Evolutionary conservation across 2,888 invertebrate species (phyloP), one percentile per base, ranked within the genome.

Genomic region (Phyto melanocephala): DNA sequence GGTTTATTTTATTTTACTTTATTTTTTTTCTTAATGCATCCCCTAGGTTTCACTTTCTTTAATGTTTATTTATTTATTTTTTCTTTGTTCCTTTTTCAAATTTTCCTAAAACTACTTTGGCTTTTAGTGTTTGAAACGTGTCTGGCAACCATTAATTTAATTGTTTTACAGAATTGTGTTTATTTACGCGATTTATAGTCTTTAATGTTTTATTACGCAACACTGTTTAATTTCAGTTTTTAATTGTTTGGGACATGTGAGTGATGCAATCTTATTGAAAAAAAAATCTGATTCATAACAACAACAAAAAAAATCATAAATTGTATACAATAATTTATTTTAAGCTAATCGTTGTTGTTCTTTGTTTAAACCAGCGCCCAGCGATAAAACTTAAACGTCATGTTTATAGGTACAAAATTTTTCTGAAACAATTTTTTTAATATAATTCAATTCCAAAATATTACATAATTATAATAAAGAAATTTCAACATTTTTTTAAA

Each of bases 141-240:
- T 63, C 68, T 76, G 68, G 76, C 58, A 75, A 67, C 76, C 70
- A 81, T 81, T 81, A 72, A 80, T 70, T 77, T 74, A 81, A 81
- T 80, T 84, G 79, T 68, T 79, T 20, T 54, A 50, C 45, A 56
- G 54, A 65, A 70, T 78, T 67, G 45, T 81, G 45, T 72, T 74
- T 52, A 45, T 47, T 67, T 50, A 47, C 60, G 45, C 24, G 52
- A 35, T 80, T 74, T 58, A 72, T 50, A 22, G 7, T 50, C 1
- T 33, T 50, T 67, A 67, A 60, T 58, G 56, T 42, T 54, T 74
- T 72, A 52, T 72, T 72, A 60, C 22, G 15, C 20, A 72, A 58
- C 42, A 71, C 63, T 71, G 52, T 8, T 28, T 5, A 28, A 6
- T 28, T 28, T 28, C 6, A 28, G 28, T 45, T 33, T 1, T 81